A percentile compares a stretch with the other conserved stretches of the same genome.
Evolutionary conservation across 1,140 invertebrate genomes (phyloP).

Genomic region (Nymphalis io): DNA sequence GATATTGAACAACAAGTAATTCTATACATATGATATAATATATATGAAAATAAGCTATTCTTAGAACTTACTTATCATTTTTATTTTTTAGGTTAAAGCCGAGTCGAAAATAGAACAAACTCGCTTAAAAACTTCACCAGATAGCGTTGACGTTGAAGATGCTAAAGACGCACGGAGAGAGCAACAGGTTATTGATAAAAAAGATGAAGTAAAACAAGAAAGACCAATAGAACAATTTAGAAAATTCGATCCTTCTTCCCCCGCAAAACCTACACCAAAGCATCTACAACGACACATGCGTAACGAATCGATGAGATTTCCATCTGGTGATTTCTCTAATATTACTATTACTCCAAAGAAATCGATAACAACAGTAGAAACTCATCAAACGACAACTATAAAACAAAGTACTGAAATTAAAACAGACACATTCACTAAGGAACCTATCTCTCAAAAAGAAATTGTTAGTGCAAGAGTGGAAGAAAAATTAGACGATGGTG

Average conservation of each 20-base stretch:
- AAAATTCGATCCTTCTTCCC: conserved; percentile 72
- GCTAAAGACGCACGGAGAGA: conserved; percentile 50
- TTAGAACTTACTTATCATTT: neutral
- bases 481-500: conserved; percentile 74
- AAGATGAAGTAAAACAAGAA: conserved; percentile 64
- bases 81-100: conserved; percentile 53
- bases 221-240: conserved; percentile 66
- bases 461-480: conserved; percentile 69
- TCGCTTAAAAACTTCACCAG: conserved; percentile 66
- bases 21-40: neutral
- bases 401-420: conserved; percentile 62
- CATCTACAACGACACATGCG: conserved; percentile 79
- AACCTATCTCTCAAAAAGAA: conserved; percentile 74
- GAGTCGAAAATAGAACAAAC: conserved; percentile 68
- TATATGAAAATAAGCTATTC: neutral
- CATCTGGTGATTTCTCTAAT: conserved; percentile 79
- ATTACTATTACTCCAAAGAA: conserved; percentile 77
- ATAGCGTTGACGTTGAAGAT: conserved; percentile 58
- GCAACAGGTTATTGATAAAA: conserved; percentile 49
- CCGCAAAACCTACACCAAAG: conserved; percentile 77
- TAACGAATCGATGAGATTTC: conserved; percentile 80
- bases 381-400: conserved; percentile 47
- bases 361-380: conserved; percentile 68
- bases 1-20: conserved; percentile 73
- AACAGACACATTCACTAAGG: conserved; percentile 59